Evolutionary conservation across 2,113 vertebrate genomes (phyloP), one percentile per base, ranked within the genome.

Genomic region (Zosterops hypoxanthus): DNA sequence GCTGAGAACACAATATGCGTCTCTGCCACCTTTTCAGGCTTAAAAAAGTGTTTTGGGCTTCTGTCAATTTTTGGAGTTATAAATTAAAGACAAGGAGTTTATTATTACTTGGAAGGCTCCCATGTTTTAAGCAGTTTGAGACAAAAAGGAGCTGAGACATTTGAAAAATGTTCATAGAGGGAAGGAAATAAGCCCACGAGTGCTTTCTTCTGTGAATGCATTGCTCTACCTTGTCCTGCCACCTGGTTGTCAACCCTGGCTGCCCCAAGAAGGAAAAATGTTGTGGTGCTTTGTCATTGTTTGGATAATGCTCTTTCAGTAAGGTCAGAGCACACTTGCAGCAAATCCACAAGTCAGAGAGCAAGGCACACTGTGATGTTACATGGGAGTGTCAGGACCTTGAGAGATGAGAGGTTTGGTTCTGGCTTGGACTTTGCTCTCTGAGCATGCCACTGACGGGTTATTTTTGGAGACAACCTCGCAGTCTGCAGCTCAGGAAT

Each of bases 11-110:
- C 93, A 97, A 86, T 91, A 95, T 90, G 93, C 1, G 70, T 96
- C 92, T 96, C 69, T 92, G 86, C 95, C 90, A 95, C 95, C 95
- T 95, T 97, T 96, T 82, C 82, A 92, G 86, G 69, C 93, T 90
- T 81, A 75, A 88, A 92, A 88, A 96, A 86, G 88, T 92, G 82
- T 77, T 90, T 88, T 73, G 88, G 92, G 68, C 90, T 92, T 94
- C 95, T 95, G 95, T 96, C 91, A 77, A 33, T 80, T 95, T 84
- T 86, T 88, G 71, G 64, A 92, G 88, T 77, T 91, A 77, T 80
- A 95, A 95, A 94, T 94, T 95, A 82, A 90, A 95, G 86, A 81
- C 82, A 22, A 73, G 81, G 63, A 92, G 72, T 92, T 94, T 93
- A 94, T 92, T 96, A 95, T 93, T 96, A 73, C 90, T 93, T 91